Base-by-base conservation (phyloP, 2,888 invertebrate species). In the Lingula anatina region DNA sequence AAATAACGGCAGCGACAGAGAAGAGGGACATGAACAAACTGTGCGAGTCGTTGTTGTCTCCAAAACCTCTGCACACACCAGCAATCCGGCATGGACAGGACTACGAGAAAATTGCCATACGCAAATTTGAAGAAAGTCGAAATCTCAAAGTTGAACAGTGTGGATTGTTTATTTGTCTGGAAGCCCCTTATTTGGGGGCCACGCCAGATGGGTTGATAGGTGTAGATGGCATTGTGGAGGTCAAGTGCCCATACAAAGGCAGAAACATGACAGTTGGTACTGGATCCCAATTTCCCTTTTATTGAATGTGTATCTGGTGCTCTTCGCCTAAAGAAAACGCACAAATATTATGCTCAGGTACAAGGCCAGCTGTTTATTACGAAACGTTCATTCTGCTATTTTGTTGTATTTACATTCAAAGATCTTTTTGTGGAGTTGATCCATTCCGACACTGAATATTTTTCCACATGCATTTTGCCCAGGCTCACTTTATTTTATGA, bases 161-260 rank as follows among this genome's bases (percentile, higher is more conserved):
- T 48, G 57, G 59, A 24, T 43, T 59, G 1, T 53, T 50, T 37
- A 41, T 57, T 15, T 43, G 23, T 25, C 7, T 18, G 24, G 35
- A 39, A 9, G 23, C 35, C 4, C 53, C 56, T 27, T 59, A 45
- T 45, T 43, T 59, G 7, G 57, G 43, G 4, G 53, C 54, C 9
- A 44, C 49, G 5, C 56, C 52, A 18, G 57, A 59, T 50, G 57
- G 55, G 5, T 15, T 59, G 1, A 49, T 56, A 28, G 47, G 26
- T 20, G 44, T 44, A 12, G 47, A 41, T 9, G 18, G 3, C 9
- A 43, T 56, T 12, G 26, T 57, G 21, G 57, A 59, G 37, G 44
- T 59, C 1, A 59, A 59, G 37, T 54, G 55, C 27, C 53, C 59
- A 27, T 55, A 44, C 26, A 39, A 20, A 40, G 56, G 53, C 0